A percentile compares a stretch with the other conserved stretches of the same genome.
Evolutionary conservation across 2,113 vertebrate genomes (phyloP).

Genomic region (Collichthys lucidus): DNA sequence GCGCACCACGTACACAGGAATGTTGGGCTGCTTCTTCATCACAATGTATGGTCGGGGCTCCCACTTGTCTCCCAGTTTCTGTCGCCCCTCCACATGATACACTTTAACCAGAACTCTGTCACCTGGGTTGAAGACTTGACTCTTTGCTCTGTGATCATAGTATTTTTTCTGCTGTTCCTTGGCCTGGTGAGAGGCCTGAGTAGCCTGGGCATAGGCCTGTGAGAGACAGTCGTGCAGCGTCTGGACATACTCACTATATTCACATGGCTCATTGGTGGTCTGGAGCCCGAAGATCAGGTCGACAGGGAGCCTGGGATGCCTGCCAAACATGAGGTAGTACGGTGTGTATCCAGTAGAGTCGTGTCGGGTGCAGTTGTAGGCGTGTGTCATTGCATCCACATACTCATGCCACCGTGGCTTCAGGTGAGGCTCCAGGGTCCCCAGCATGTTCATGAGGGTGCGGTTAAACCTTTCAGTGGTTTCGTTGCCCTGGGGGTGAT

Average conservation of each 20-base stretch:
- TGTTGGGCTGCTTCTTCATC: neutral
- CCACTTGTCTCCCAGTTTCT: neutral
- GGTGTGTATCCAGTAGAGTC: neutral
- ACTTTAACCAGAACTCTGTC: neutral
- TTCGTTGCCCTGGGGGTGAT: constrained; percentile 2
- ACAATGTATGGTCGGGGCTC: neutral
- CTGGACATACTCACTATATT: constrained; percentile 6
- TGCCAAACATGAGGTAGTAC: constrained; percentile 11
- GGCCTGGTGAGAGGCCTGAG: neutral
- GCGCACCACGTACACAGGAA: neutral
- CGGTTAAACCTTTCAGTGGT: constrained; percentile 12
- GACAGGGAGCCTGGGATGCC: constrained; percentile 20
- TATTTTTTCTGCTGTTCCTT: neutral
- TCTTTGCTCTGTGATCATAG: neutral
- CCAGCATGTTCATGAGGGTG: constrained; percentile 16
- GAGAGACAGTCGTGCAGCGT: constrained; percentile 19
- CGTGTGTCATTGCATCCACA: constrained; percentile 21
- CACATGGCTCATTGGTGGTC: neutral
- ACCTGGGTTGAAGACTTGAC: neutral
- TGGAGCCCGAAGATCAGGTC: constrained; percentile 8
- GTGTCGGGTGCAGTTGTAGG: constrained; percentile 10
- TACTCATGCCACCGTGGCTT: neutral
- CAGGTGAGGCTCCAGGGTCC: constrained; percentile 10
- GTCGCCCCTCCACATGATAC: neutral
- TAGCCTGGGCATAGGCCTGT: neutral